phyloP scores from a whole-genome alignment of 2,888 invertebrate species.

The Leistus spinibarbis region DNA sequence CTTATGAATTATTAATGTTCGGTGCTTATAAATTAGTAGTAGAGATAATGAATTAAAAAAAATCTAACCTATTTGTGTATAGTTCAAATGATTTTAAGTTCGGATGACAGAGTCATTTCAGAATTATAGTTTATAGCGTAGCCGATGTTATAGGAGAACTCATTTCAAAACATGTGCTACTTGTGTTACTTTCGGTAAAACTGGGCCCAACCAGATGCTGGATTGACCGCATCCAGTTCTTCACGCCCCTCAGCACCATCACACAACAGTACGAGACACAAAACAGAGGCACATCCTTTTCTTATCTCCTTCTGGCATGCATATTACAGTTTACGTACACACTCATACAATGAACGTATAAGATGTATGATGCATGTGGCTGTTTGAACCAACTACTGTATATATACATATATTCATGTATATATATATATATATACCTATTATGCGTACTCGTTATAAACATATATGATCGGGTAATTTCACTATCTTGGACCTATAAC shows the following conservation, averaged over 20 bases:
- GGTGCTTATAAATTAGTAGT: background rate
- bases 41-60: background rate
- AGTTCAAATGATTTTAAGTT: slow-evolving; percentile 2
- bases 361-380: background rate
- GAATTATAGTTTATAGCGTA: slow-evolving; percentile 51
- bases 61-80: slow-evolving; percentile 1
- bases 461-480: background rate
- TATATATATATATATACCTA: background rate
- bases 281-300: background rate
- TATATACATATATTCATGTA: too few species aligned
- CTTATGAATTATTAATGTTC: background rate
- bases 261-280: background rate
- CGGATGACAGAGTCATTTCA: slow-evolving; percentile 48
- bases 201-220: slow-evolving; percentile 7
- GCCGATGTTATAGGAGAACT: slow-evolving; percentile 54
- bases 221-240: slow-evolving; percentile 9
- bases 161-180: slow-evolving; percentile 46
- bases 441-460: background rate
- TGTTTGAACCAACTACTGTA: background rate
- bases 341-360: background rate
- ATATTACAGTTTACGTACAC: background rate
- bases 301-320: background rate
- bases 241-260: background rate
- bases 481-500: background rate
- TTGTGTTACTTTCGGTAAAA: background rate